These are phyloP conservation scores for Noctua janthe DNA, from an alignment of 2,888 invertebrate species.

Conservation along the genomic window DNA sequence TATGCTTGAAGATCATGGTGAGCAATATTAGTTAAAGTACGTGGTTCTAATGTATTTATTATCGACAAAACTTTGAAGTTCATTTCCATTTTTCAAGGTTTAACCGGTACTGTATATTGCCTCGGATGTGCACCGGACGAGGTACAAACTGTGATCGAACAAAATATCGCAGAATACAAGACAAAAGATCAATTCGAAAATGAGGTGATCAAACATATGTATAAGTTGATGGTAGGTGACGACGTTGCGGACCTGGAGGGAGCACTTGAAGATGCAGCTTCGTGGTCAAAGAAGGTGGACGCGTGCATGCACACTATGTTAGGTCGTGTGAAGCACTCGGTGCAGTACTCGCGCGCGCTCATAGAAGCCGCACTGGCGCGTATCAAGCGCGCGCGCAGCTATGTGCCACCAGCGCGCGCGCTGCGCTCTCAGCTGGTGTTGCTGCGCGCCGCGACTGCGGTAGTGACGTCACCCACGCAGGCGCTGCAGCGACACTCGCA, in stretches of 20 bases:
- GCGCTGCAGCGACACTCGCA: neutral
- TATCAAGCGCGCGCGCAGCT: constrained; percentile 61
- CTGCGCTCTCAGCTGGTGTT: constrained; percentile 66
- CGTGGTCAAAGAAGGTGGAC: constrained; percentile 73
- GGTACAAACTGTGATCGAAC: constrained; percentile 62
- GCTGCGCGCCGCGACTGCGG: neutral
- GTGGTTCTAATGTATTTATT: neutral
- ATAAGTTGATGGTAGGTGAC: constrained; percentile 65
- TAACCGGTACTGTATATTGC: constrained; percentile 63
- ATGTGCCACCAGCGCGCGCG: constrained; percentile 47
- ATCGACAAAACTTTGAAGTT: neutral
- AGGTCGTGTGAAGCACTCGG: constrained; percentile 69
- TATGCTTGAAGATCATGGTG: constrained; percentile 78
- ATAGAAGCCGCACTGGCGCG: constrained; percentile 72
- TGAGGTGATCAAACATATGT: constrained; percentile 71
- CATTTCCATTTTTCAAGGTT: constrained; percentile 64
- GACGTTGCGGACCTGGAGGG: constrained; percentile 56
- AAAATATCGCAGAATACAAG: constrained; percentile 55
- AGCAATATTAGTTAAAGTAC: constrained; percentile 1
- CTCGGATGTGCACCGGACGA: constrained; percentile 77
- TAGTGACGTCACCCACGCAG: neutral
- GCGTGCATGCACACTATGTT: constrained; percentile 64
- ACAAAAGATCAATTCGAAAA: constrained; percentile 68
- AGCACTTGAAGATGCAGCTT: constrained; percentile 38
- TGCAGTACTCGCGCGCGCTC: constrained; percentile 71